Evolutionary conservation across 2,888 invertebrate genomes (phyloP).

Genomic region (Nysson spinosus): DNA sequence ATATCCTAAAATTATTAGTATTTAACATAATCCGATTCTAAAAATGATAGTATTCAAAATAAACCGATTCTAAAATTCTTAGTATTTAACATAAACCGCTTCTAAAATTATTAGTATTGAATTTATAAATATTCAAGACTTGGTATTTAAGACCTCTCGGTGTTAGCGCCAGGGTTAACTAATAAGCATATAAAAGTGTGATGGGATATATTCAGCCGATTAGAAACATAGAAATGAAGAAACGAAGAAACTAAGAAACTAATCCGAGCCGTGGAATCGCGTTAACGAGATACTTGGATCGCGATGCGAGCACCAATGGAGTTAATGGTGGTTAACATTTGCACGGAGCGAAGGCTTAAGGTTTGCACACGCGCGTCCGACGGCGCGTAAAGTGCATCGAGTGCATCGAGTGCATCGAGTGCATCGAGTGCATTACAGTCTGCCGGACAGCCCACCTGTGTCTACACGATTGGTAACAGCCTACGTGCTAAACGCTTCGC

Average conservation of each 20-base stretch:
- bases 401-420: conserved; percentile 33
- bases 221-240: no score
- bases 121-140: no score
- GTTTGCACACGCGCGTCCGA: conserved; percentile 37
- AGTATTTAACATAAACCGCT: no score
- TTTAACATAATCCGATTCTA: no score
- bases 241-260: no score
- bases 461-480: conserved; percentile 48
- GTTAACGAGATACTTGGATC: conserved; percentile 25
- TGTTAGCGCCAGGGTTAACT: no score
- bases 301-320: conserved; percentile 15
- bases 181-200: no score
- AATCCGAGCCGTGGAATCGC: conserved; percentile 24
- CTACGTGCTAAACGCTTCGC: conserved; percentile 10
- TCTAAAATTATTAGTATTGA: no score
- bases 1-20: no score
- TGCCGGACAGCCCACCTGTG: conserved; percentile 47
- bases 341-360: conserved; percentile 35
- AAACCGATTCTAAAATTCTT: no score
- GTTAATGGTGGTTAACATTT: conserved; percentile 55
- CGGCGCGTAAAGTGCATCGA: conserved; percentile 52
- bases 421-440: conserved; percentile 33
- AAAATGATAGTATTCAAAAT: no score
- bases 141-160: no score
- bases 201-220: conserved; percentile 12